These are phyloP conservation scores for Daphoenositta chrysoptera DNA, from an alignment of 2,113 vertebrate species.

Conservation along the genomic window DNA sequence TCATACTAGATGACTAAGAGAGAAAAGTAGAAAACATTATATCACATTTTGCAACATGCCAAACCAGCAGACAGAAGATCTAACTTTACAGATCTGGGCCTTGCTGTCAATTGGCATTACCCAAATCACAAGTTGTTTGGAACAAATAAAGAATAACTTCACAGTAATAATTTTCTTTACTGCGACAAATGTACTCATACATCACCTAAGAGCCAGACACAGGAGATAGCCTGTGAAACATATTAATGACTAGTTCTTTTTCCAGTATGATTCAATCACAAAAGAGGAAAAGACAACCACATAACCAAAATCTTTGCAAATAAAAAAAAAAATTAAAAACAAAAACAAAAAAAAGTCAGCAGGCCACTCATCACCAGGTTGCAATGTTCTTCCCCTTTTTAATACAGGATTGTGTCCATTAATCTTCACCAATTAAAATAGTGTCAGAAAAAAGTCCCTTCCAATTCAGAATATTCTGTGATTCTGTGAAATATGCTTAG, in stretches of 20 bases:
- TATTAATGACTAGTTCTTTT: neutral
- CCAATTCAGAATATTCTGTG: neutral
- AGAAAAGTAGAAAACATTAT: neutral
- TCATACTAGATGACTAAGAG: neutral
- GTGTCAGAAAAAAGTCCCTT: neutral
- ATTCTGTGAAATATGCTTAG: neutral
- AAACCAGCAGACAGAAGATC: neutral
- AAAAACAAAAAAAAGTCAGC: neutral
- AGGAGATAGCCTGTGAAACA: neutral
- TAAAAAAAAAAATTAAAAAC: neutral
- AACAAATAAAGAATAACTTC: neutral
- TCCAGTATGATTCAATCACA: neutral
- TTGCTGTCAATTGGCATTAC: neutral
- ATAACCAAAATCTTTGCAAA: neutral
- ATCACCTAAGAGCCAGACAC: neutral
- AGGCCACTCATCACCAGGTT: neutral
- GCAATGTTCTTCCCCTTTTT: neutral
- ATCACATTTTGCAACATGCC: neutral
- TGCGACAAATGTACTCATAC: neutral
- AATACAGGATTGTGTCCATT: neutral
- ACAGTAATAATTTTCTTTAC: neutral
- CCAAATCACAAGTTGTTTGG: neutral
- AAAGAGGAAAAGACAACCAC: neutral
- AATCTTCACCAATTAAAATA: neutral
- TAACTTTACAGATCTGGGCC: neutral